Evolutionary conservation across 1,140 invertebrate genomes (phyloP), one percentile per base, ranked within the genome.

Genomic region (Matsumurasca onukii): DNA sequence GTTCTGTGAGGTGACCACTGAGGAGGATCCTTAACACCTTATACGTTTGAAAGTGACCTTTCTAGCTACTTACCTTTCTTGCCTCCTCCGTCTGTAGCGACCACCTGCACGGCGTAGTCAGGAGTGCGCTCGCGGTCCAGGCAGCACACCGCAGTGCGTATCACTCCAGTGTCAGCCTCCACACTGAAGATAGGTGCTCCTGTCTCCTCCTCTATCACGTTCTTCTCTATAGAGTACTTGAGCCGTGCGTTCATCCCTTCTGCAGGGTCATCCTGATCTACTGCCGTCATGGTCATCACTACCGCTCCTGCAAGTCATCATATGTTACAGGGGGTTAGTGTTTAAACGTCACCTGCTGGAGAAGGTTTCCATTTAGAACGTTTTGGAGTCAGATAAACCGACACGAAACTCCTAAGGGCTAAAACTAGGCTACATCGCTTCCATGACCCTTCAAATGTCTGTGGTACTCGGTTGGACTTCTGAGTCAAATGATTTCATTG

Each of bases 211-310:
- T 97, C 94, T 57, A 97, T 96, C 1, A 96, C 94, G 78, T 97
- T 98, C 83, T 97, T 97, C 76, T 98, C 95, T 61, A 98, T 96
- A 1, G 94, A 95, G 77, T 95, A 95, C 49, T 92, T 89, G 0
- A 96, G 78, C 67, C 91, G 91, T 0, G 94, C 95, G 79, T 97
- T 96, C 20, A 91, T 92, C 31, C 91, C 93, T 82, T 97, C 94
- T n/a, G 88, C 91, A 0, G 95, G 94, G 78, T 98, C 95, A 76
- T 98, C 96, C 75, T 97, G 97, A 80, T 98, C 96, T 17, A 95
- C 91, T 0, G 95, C 96, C 1, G 93, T 95, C 91, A 97, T 97
- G 2, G 94, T 98, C 95, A 97, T 98, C 20, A 98, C 95, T 17
- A 97, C 92, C 89, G 95, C 95, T 71, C 84, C 85, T 85, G 66